These are phyloP conservation scores for Lasioglossum marginatum DNA, from an alignment of 2,888 invertebrate genomes.

Conservation along the genomic window DNA sequence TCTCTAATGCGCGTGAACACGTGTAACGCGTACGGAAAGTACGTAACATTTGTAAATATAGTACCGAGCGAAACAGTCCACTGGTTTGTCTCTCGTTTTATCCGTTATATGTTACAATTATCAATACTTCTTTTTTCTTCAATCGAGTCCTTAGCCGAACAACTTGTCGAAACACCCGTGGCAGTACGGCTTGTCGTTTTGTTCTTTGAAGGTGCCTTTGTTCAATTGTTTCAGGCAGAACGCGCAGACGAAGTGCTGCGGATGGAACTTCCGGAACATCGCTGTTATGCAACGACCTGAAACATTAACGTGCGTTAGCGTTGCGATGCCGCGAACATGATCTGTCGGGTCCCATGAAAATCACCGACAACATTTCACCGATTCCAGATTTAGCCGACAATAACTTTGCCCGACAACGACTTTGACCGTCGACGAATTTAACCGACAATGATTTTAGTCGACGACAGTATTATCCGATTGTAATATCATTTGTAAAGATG, in stretches of 20 bases:
- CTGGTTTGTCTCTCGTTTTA: constrained; percentile 27
- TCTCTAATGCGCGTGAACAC: constrained; percentile 26
- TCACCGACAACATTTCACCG: too few species aligned
- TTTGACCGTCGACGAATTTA: too few species aligned
- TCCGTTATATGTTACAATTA: constrained; percentile 59
- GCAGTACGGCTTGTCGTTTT: constrained; percentile 99
- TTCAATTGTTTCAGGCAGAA: constrained; percentile 99
- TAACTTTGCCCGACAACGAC: too few species aligned
- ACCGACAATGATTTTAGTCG: too few species aligned
- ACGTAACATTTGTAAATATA: constrained; percentile 52
- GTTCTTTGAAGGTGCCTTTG: constrained; percentile 99
- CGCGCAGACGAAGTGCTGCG: constrained; percentile 99
- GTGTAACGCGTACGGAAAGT: constrained; percentile 25
- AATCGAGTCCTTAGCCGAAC: constrained; percentile 89
- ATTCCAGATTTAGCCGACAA: too few species aligned
- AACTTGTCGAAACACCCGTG: constrained; percentile 98
- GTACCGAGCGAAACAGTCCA: constrained; percentile 45
- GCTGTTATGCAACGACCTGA: constrained; percentile 97
- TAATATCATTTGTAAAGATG: too few species aligned
- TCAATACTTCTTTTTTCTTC: constrained; percentile 13
- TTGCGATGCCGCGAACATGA: background rate
- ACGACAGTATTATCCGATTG: too few species aligned
- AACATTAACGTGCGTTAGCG: constrained; percentile 43
- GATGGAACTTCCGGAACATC: constrained; percentile 99
- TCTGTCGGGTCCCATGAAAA: background rate